Evolutionary conservation across 2,888 invertebrate genomes (phyloP), one percentile per base, ranked within the genome.

Genomic region (Eurytoma adleriae): DNA sequence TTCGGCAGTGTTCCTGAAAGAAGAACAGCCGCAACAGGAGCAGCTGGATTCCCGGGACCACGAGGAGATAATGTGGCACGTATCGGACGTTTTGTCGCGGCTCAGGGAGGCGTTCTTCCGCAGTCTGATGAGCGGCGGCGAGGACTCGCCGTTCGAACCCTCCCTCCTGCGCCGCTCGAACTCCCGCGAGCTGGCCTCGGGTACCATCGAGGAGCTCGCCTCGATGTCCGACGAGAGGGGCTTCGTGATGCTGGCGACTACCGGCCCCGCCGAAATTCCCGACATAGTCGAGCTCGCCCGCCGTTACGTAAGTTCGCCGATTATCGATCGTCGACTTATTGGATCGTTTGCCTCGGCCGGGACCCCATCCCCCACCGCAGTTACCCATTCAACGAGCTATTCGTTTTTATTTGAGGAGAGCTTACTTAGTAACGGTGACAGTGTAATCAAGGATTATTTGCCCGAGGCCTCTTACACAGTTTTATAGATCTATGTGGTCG

Each of bases 241-340:
- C 50, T 89, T 86, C 72, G 40, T 87, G 62, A 71, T 89, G 66
- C 77, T 87, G 12, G 86, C 84, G 1, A 78, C 78, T 7, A 71
- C 81, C 1, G 74, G 83, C 3, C 78, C 59, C 14, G 83, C 74
- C 24, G 86, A 87, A 67, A 69, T 85, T 13, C 24, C 80, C 2
- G 71, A 80, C 1, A 78, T 77, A 3, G 18, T 86, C 4, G 82
- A 86, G 13, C 72, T 85, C 5, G 40, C 88, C 7, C 84, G 82
- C 3, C 83, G 66, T 24, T 85, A 86, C 79, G 89, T 88, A 78
- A 83, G 74, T 73, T 16, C 40, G 20, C 5, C 27, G 27, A 10
- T 7, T 66, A 13, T 18, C 13, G 48, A 16, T 1, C 14, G 20
- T 16, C 16, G 30, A 4, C 4, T 40, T 40, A 4, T 40, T 40